Conservation (phyloP, 2,888 invertebrate species). For the Thymelicus lineola region DNA sequence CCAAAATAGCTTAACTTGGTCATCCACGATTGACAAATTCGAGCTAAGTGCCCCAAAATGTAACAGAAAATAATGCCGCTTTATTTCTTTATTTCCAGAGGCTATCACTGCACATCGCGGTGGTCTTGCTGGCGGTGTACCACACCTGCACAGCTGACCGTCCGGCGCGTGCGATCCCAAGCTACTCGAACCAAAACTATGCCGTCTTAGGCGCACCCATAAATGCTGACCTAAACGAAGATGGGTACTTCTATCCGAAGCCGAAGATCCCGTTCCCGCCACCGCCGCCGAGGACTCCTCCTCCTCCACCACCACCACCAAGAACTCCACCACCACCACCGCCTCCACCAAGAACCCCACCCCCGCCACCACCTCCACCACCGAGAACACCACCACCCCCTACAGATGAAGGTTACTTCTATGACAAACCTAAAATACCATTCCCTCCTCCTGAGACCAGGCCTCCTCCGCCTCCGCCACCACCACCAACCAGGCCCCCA, state of each 20-base stretch:
- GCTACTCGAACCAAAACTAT: slow-evolving; percentile 70
- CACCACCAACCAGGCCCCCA: slow-evolving; percentile 17
- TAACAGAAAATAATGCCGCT: neutral
- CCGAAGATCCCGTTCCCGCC: slow-evolving; percentile 75
- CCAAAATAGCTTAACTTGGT: too few species aligned
- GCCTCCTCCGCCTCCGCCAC: slow-evolving; percentile 13
- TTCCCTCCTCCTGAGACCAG: slow-evolving; percentile 19
- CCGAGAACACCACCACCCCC: slow-evolving; percentile 33
- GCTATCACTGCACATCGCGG: slow-evolving; percentile 78
- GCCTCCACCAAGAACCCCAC: slow-evolving; percentile 36
- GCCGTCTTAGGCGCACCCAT: slow-evolving; percentile 72
- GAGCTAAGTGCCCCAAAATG: too few species aligned
- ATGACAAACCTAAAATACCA: slow-evolving; percentile 36
- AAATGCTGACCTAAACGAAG: slow-evolving; percentile 69
- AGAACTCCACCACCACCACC: slow-evolving; percentile 40
- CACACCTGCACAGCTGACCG: slow-evolving; percentile 70
- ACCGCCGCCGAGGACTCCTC: slow-evolving; percentile 35
- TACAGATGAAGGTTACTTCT: slow-evolving; percentile 19
- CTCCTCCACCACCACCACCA: slow-evolving; percentile 42
- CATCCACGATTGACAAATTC: too few species aligned
- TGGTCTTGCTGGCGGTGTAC: slow-evolving; percentile 74
- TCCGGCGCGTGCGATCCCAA: slow-evolving; percentile 63
- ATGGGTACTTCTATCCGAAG: slow-evolving; percentile 80
- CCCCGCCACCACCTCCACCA: slow-evolving; percentile 38
- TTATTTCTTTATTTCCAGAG: slow-evolving; percentile 62